Evolutionary conservation across 2,888 invertebrate genomes (phyloP), one percentile per base, ranked within the genome.

Genomic region (Marronus borbonicus): DNA sequence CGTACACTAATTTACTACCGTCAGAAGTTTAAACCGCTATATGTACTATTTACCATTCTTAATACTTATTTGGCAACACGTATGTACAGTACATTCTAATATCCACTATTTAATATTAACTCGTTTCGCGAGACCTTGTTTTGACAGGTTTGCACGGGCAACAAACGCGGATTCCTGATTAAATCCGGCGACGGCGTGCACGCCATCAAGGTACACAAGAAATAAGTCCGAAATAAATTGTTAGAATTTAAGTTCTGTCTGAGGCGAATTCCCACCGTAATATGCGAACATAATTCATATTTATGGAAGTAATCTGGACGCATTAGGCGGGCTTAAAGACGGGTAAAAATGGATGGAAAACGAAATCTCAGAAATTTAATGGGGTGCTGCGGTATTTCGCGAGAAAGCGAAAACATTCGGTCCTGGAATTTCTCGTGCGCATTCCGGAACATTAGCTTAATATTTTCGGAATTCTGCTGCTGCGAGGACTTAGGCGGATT

Each of bases 261-360:
- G 72, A 72, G 58, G 58, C 72, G 72, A 72, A 72, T 72, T 72
- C 72, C 20, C 58, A 58, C 36, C 69, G 72, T 72, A 72, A 72
- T 72, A 72, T 72, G 58, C 72, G 28, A 72, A 58, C 72, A 72
- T 72, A 72, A 72, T 72, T 72, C 72, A 72, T 72, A 72, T 72
- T 72, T 72, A 72, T 72, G 72, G 72, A 55, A 72, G 52, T 58
- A 72, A 72, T 72, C 72, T 72, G 17, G 39, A 36, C 72, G 72
- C 58, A 72, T 58, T 72, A 72, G 58, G 36, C 58, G 55, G 17
- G 58, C 52, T 58, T 72, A 72, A 72, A 72, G 72, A 10, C 72
- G 58, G 58, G 72, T 58, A 72, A 72, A 72, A 72, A 72, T 72
- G 72, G 72, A 72, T 39, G 58, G 72, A 44, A 66, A 44, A 44